These are phyloP conservation scores for Urocitellus parryii DNA, from an alignment of 2,113 vertebrate species.

Conservation along the genomic window DNA sequence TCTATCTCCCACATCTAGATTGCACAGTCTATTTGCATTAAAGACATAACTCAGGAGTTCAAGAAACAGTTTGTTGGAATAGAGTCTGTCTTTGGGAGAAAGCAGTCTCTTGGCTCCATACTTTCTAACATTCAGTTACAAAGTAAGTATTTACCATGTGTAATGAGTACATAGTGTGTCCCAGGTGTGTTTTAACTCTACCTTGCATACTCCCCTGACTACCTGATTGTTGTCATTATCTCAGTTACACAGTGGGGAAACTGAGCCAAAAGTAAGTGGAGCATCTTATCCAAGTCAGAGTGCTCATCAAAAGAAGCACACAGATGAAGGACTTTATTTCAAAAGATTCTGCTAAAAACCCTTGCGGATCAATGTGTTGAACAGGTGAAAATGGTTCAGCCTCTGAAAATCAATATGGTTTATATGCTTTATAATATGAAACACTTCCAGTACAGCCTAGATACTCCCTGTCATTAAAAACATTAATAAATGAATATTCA, in stretches of 20 bases:
- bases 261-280: not conserved
- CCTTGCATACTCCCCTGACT: not conserved
- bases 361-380: not conserved
- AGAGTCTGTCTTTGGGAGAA: not conserved
- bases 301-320: not conserved
- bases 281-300: not conserved
- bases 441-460: not conserved
- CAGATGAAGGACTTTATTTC: not conserved
- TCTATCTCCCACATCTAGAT: not conserved
- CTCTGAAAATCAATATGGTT: not conserved
- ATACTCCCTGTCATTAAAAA: not conserved
- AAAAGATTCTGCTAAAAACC: not conserved
- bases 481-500: not conserved
- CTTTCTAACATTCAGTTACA: not conserved
- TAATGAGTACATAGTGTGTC: not conserved
- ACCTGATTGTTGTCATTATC: not conserved
- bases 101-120: not conserved
- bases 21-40: not conserved
- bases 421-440: not conserved
- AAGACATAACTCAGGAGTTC: not conserved
- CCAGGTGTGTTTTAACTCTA: not conserved
- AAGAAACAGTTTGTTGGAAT: not conserved
- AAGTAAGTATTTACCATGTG: not conserved
- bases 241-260: not conserved
- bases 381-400: not conserved